phyloP scores from a whole-genome alignment of 1,140 invertebrate genomes.

The Drosophila nigromelanica region DNA sequence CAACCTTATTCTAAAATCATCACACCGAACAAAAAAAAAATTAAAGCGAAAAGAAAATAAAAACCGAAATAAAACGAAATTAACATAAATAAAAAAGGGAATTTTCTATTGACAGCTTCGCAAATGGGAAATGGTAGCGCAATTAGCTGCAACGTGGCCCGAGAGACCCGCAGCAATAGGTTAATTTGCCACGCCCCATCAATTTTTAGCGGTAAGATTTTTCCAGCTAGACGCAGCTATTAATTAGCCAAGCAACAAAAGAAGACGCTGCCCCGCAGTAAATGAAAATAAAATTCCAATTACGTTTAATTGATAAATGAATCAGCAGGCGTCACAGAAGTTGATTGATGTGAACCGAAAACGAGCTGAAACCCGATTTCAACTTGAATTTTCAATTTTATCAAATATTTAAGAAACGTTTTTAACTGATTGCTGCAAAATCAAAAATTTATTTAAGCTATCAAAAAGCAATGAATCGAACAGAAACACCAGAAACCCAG shows the following conservation, averaged over 20 bases:
- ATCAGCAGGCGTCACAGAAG: constrained; percentile 41
- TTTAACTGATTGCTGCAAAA: background rate
- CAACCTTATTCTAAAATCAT: constrained; percentile 37
- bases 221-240: constrained; percentile 38
- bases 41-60: constrained; percentile 3
- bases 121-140: constrained; percentile 41
- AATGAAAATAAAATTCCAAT: constrained; percentile 73
- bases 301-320: constrained; percentile 71
- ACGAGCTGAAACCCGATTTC: background rate
- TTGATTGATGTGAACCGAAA: constrained; percentile 52
- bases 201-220: constrained; percentile 46
- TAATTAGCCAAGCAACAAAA: constrained; percentile 56
- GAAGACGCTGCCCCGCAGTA: constrained; percentile 30
- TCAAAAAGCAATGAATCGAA: too few species aligned
- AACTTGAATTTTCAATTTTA: background rate
- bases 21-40: constrained; percentile 9
- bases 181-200: constrained; percentile 49
- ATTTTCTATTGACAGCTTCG: constrained; percentile 60
- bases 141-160: constrained; percentile 48
- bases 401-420: too few species aligned
- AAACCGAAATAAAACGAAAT: constrained; percentile 15
- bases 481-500: too few species aligned
- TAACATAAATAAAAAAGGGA: constrained; percentile 20
- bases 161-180: constrained; percentile 11
- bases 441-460: too few species aligned